Evolutionary conservation across 2,888 invertebrate species (phyloP), one percentile per base, ranked within the genome.

Genomic region (Meliscaeva auricollis): DNA sequence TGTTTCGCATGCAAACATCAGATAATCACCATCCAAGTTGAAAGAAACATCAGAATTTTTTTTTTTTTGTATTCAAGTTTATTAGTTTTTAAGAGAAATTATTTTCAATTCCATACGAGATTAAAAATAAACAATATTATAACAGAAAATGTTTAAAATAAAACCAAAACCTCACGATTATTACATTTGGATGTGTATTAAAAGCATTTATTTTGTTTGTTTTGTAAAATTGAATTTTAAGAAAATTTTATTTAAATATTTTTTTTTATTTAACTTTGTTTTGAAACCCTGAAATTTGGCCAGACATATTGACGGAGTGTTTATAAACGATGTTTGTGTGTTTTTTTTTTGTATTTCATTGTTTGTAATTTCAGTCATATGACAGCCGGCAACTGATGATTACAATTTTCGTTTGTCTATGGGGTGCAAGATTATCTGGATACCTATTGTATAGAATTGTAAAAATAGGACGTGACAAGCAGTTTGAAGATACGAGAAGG

Each of bases 311-410:
- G 58, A 77, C 46, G n/a, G 15, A 35, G 52, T 32, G 32, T 79
- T 69, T 79, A 73, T 20, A 32, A 9, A 35, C 7, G 35, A 35
- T 8, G 6, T 35, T 35, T 35, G 1, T 35, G 35, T 35, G 35
- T 6, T 35, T 35, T 1, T 35, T 79, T 76, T 80, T 77, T 20
- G 66, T 17, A 7, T 58, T 56, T 9, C 20, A 4, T 56, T 32
- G 15, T 80, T 60, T 58, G 9, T 62, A 32, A 26, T 89, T 93
- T 35, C 91, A 95, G 95, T 96, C 95, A 70, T 98, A 97, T 90
- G 96, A 97, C 90, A 96, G 96, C 90, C 94, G 98, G 78, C 98
- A 98, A 91, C 93, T 98, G n/a, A 96, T 98, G 96, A 96, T 97
- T 6, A 98, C 98, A 0, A 94, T 95, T 6, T 96, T 96, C 89